phyloP scores from a whole-genome alignment of 2,797 vertebrate genomes.

The Hippoglossus hippoglossus region DNA sequence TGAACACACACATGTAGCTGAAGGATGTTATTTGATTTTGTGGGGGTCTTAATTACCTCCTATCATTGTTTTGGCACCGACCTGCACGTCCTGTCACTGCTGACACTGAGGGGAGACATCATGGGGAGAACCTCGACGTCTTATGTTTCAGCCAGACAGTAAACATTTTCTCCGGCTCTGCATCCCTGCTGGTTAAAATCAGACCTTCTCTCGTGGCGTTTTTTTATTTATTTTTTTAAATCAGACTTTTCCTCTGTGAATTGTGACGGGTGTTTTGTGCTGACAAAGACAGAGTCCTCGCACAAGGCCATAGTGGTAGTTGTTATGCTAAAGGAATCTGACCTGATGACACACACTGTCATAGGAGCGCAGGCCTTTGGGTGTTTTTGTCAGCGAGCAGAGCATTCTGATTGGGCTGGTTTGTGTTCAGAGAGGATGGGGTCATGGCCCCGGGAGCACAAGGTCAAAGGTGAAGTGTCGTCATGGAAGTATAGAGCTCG shows the following conservation, averaged over 20 bases:
- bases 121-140: not conserved
- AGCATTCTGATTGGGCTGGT: constrained; percentile 72
- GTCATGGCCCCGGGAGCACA: constrained; percentile 65
- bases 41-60: not conserved
- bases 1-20: not conserved
- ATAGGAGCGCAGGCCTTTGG: constrained; percentile 77
- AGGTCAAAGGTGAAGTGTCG: constrained; percentile 82
- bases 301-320: constrained; percentile 62
- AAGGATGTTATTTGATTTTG: constrained; percentile 2
- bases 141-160: not conserved
- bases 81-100: constrained; percentile 2
- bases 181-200: constrained; percentile 15
- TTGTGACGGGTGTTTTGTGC: constrained; percentile 65
- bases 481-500: constrained; percentile 78
- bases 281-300: constrained; percentile 73
- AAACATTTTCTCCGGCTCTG: not conserved
- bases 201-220: constrained; percentile 9
- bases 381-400: constrained; percentile 78
- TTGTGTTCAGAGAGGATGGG: constrained; percentile 73
- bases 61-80: not conserved
- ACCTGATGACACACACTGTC: constrained; percentile 83
- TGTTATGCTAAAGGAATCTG: constrained; percentile 84
- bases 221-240: not conserved
- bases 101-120: not conserved
- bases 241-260: constrained; percentile 36